Base-by-base conservation (phyloP, 2,113 vertebrate species). In the Hyperopisus bebe region DNA sequence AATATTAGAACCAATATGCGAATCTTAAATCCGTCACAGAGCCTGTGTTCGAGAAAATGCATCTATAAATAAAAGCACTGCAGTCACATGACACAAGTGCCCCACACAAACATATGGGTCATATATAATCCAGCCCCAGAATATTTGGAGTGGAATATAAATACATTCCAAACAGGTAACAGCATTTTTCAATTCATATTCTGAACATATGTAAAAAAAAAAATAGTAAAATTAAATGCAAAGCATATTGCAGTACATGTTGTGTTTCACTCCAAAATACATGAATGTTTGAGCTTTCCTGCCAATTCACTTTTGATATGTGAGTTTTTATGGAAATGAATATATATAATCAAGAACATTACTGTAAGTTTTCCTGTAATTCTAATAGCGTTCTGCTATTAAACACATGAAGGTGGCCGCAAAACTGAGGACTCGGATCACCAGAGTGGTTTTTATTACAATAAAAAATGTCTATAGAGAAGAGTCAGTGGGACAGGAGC, bases 81-180 rank as follows among this genome's bases (percentile, higher is more conserved):
- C 35, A 80, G 74, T 80, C 31, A 80, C 35, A 80, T 42, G 74
- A 80, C 74, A 80, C 8, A 39, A 39, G 74, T 80, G 74, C 15
- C 74, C 74, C 74, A 80, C 74, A 80, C 35, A 80, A 42, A 80
- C 74, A 80, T 80, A 80, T 80, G 35, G 74, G 74, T 80, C 11
- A 80, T 42, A 42, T 80, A 42, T 31, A 31, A 70, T 70, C 9
- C 62, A 70, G 27, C 74, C 35, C 13, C 17, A 80, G 74, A 39
- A 80, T 77, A 77, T 80, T 35, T 42, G 31, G 35, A 19, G 13
- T 42, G 8, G 35, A 80, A 42, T 80, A 80, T 42, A 42, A 42
- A 80, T 80, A 80, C 42, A 42, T 80, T 42, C 17, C 35, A 80
- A 80, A 80, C 31, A 80, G 35, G 35, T 8, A 42, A 19, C 27